A percentile compares a stretch with the other conserved stretches of the same genome.
Evolutionary conservation across 2,888 invertebrate genomes (phyloP).

Genomic region (Psylliodes chrysocephalus): DNA sequence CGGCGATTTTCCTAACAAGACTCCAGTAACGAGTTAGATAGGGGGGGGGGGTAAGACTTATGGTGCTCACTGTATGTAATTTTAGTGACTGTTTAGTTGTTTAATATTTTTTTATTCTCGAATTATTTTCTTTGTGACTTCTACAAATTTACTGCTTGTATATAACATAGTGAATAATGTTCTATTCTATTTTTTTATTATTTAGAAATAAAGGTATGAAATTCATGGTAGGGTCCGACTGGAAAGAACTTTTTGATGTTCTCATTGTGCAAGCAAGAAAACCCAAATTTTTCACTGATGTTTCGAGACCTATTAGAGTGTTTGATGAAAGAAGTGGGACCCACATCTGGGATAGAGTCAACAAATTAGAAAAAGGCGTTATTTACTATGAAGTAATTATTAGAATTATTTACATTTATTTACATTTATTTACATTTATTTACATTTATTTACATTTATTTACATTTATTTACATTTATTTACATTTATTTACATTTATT

Average conservation of each 20-base stretch:
- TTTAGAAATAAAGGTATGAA: slow-evolving; percentile 92
- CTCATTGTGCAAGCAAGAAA: slow-evolving; percentile 95
- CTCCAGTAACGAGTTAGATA: too few species aligned
- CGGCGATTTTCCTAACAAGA: too few species aligned
- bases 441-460: not conserved
- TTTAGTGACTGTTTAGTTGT: too few species aligned
- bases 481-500: slow-evolving; percentile 20
- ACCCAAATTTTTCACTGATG: slow-evolving; percentile 94
- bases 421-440: not conserved
- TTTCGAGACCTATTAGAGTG: slow-evolving; percentile 88
- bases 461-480: slow-evolving; percentile 8
- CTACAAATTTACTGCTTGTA: too few species aligned
- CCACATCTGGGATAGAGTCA: slow-evolving; percentile 92
- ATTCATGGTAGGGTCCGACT: slow-evolving; percentile 85
- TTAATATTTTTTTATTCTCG: too few species aligned
- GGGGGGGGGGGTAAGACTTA: too few species aligned
- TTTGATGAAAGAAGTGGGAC: slow-evolving; percentile 84
- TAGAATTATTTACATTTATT: slow-evolving; percentile 13
- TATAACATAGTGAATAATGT: too few species aligned
- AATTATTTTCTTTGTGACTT: too few species aligned
- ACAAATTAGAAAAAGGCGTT: slow-evolving; percentile 83
- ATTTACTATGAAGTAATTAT: slow-evolving; percentile 94
- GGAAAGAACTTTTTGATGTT: slow-evolving; percentile 93
- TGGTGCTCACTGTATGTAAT: too few species aligned
- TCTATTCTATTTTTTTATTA: too few species aligned